Percentiles rank a stretch among this genome's conserved stretches.
Evolutionary conservation across 2,888 invertebrate species (phyloP).

Genomic region (Elmis aenea): DNA sequence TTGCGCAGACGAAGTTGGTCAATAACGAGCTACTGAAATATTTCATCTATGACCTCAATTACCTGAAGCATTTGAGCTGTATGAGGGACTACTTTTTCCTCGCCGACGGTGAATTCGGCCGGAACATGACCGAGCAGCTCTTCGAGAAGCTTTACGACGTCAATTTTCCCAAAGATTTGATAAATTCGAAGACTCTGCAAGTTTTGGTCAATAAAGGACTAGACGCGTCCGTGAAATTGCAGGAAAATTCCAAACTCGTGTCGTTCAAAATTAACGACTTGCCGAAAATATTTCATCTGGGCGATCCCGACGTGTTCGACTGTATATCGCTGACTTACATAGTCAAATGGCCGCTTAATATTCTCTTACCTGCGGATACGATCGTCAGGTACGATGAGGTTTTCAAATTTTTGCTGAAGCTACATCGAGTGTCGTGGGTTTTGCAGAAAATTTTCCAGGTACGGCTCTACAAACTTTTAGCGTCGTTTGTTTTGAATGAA

Average conservation of each 20-base stretch:
- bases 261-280: slow-evolving; percentile 59
- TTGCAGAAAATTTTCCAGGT: slow-evolving; percentile 66
- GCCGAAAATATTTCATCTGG: slow-evolving; percentile 59
- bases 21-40: slow-evolving; percentile 69
- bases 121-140: slow-evolving; percentile 64
- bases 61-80: slow-evolving; percentile 66
- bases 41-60: slow-evolving; percentile 60
- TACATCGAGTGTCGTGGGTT: slow-evolving; percentile 71
- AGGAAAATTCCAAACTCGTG: slow-evolving; percentile 57
- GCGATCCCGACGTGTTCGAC: slow-evolving; percentile 62
- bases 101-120: slow-evolving; percentile 75
- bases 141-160: slow-evolving; percentile 63
- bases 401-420: slow-evolving; percentile 70
- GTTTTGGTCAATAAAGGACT: slow-evolving; percentile 65
- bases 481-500: slow-evolving; percentile 1
- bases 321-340: slow-evolving; percentile 66
- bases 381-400: slow-evolving; percentile 67
- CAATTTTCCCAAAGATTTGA: slow-evolving; percentile 59
- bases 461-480: slow-evolving; percentile 42
- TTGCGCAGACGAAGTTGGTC: slow-evolving; percentile 63
- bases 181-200: slow-evolving; percentile 66
- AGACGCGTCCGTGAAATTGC: slow-evolving; percentile 59
- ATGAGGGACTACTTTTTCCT: slow-evolving; percentile 74
- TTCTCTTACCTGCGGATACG: slow-evolving; percentile 67
- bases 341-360: slow-evolving; percentile 73